A percentile compares a stretch with the other conserved stretches of the same genome.
Conservation (phyloP, 2,888 invertebrate genomes). For the Dysmachus trigonus region DNA sequence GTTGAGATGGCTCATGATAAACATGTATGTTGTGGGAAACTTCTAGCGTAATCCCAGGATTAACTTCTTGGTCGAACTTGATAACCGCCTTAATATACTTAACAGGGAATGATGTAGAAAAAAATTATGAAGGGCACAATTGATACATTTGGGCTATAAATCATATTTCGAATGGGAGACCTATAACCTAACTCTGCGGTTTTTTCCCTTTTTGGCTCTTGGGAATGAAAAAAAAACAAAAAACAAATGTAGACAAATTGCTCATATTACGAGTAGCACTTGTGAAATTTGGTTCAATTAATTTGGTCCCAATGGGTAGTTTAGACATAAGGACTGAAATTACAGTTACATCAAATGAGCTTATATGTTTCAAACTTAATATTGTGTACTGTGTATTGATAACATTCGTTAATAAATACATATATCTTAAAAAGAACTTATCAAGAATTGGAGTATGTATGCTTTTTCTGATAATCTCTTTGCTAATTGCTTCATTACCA, state of each 20-base stretch:
- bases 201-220: background rate
- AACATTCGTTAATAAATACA: no score
- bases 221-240: background rate
- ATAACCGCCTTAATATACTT: conserved; percentile 12
- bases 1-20: background rate
- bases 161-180: background rate
- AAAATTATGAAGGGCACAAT: conserved; percentile 11
- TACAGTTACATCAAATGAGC: no score
- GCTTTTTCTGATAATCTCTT: no score
- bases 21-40: conserved; percentile 12
- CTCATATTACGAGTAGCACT: background rate
- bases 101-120: background rate
- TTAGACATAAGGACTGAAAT: background rate
- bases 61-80: conserved; percentile 30
- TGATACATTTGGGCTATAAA: conserved; percentile 29
- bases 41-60: conserved; percentile 8
- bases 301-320: background rate
- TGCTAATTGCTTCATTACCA: no score
- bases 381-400: no score
- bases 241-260: background rate
- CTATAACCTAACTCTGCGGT: background rate
- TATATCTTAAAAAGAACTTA: no score
- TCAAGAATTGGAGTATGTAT: no score
- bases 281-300: background rate
- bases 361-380: no score